Percentiles rank a stretch among this genome's conserved stretches.
These are phyloP conservation scores for Eupleurogrammus muticus DNA, from an alignment of 2,797 vertebrate species.

Conservation along the genomic window DNA sequence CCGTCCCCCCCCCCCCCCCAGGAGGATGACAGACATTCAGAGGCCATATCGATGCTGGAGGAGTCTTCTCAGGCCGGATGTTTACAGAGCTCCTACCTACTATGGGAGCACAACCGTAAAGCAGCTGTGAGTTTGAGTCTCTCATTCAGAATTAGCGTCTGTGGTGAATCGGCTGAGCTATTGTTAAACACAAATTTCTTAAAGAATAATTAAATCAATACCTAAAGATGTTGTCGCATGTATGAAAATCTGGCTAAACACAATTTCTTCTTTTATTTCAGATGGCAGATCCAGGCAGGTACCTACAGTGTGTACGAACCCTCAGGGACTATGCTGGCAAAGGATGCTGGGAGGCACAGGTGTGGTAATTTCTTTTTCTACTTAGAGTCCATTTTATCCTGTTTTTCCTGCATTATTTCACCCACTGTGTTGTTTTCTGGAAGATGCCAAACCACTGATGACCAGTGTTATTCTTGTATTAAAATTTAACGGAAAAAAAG, in stretches of 20 bases:
- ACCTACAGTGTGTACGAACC: slow-evolving; percentile 92
- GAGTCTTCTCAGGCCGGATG: slow-evolving; percentile 91
- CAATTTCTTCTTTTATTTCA: slow-evolving; percentile 56
- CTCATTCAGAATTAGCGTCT: not conserved
- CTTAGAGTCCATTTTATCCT: not conserved
- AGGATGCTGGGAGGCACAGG: slow-evolving; percentile 99
- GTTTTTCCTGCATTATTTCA: not conserved
- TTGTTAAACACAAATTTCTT: not conserved
- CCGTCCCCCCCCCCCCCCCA: no score
- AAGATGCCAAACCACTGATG: not conserved
- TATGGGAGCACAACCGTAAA: slow-evolving; percentile 92
- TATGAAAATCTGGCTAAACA: not conserved
- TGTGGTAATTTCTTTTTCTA: slow-evolving; percentile 64
- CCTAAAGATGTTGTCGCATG: not conserved
- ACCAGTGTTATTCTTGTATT: not conserved
- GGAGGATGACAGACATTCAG: slow-evolving; percentile 87
- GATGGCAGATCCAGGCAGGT: slow-evolving; percentile 93
- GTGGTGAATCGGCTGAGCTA: not conserved
- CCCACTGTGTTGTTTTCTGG: not conserved
- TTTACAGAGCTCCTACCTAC: slow-evolving; percentile 92
- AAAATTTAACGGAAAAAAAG: no score
- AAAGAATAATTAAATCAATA: not conserved
- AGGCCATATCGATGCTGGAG: slow-evolving; percentile 89
- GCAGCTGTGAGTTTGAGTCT: slow-evolving; percentile 85
- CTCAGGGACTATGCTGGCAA: slow-evolving; percentile 94